A percentile compares a stretch with the other conserved stretches of the same genome.
Conservation (phyloP, 1,140 invertebrate genomes). For the Calosoma granatense region DNA sequence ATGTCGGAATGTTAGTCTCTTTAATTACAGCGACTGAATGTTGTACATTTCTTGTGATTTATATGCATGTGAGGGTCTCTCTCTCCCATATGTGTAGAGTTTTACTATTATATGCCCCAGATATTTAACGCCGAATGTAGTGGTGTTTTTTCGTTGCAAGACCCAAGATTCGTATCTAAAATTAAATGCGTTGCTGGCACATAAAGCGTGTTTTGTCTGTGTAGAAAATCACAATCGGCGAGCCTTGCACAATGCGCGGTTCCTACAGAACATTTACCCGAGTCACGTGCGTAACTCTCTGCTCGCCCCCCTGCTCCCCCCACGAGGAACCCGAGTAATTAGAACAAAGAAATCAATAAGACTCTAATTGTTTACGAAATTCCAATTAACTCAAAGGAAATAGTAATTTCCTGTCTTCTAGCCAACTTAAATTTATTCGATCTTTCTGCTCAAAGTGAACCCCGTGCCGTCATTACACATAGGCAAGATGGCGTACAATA, state of each 20-base stretch:
- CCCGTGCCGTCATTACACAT: not conserved
- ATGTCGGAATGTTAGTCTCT: too few relatives aligned
- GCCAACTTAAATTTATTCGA: not conserved
- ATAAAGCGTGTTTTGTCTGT: not conserved
- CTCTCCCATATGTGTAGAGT: too few relatives aligned
- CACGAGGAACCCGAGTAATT: not conserved
- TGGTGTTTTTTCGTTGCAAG: too few relatives aligned
- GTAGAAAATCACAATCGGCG: not conserved
- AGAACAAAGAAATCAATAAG: conserved; percentile 9
- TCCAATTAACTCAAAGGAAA: conserved; percentile 1
- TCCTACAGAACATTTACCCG: not conserved
- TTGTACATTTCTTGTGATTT: too few relatives aligned
- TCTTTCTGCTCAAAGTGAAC: not conserved
- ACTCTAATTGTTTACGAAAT: conserved; percentile 9
- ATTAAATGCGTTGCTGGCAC: not conserved
- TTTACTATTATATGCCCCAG: too few relatives aligned
- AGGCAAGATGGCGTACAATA: not conserved
- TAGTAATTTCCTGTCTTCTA: conserved; percentile 3
- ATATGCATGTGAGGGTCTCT: too few relatives aligned
- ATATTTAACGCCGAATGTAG: too few relatives aligned
- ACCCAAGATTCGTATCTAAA: not conserved
- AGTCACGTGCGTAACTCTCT: not conserved
- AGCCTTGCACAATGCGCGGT: too few relatives aligned
- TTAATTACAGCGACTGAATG: too few relatives aligned
- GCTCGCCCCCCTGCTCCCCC: too few relatives aligned